Percentiles rank a stretch among this genome's conserved stretches.
Evolutionary conservation across 2,113 vertebrate species (phyloP).

Genomic region (Melospiza melodia): DNA sequence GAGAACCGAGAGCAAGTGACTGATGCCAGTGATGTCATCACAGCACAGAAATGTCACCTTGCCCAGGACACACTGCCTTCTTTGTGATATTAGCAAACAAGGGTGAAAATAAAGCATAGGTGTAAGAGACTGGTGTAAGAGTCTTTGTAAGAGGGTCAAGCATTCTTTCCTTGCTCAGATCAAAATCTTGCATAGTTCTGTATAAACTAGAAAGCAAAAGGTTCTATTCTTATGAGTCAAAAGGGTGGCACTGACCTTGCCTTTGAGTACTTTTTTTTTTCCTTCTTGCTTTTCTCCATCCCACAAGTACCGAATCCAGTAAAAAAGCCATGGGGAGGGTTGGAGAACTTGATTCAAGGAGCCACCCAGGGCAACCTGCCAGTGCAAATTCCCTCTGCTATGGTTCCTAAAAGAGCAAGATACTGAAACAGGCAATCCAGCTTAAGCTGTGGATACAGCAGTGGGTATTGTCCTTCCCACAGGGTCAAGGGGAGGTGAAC

Average conservation of each 20-base stretch:
- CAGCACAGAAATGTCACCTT: neutral
- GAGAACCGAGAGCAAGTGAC: neutral
- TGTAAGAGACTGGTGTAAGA: neutral
- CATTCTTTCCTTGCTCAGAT: neutral
- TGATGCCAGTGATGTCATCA: neutral
- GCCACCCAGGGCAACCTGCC: neutral
- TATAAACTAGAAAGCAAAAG: neutral
- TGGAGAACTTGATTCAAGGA: neutral
- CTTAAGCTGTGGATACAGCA: neutral
- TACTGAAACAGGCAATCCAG: neutral
- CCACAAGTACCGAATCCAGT: neutral
- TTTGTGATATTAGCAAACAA: neutral
- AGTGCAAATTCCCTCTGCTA: neutral
- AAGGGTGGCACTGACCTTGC: neutral
- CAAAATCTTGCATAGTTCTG: neutral
- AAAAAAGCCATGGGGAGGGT: neutral
- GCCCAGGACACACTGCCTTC: neutral
- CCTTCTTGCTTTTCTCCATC: neutral
- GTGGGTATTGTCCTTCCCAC: neutral
- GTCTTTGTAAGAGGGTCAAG: neutral
- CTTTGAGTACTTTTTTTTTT: neutral
- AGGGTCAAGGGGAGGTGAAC: constrained; percentile 35
- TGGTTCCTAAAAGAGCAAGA: neutral
- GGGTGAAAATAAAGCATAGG: neutral
- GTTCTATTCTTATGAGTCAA: neutral